These are phyloP conservation scores for Hyposmocoma kahamanoa DNA, from an alignment of 1,140 invertebrate genomes.

Conservation along the genomic window DNA sequence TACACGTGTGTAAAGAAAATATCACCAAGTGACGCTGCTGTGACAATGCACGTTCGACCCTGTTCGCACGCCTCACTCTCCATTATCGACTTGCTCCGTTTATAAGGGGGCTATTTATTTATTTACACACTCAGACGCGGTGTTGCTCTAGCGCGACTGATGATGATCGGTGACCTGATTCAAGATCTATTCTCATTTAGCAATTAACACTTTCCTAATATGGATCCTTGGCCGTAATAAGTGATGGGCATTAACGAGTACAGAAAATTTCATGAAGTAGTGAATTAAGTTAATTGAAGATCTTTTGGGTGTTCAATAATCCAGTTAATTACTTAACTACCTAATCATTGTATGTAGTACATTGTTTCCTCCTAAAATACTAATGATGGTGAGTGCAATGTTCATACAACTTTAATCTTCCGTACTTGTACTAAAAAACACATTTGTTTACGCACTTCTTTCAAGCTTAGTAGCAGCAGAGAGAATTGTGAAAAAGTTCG, in stretches of 20 bases:
- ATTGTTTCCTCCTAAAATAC: no score
- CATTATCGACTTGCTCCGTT: conserved; percentile 58
- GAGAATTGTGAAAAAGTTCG: no score
- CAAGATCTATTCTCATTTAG: background rate
- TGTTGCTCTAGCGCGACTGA: background rate
- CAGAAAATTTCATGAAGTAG: no score
- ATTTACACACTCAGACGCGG: conserved; percentile 26
- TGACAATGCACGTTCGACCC: conserved; percentile 60
- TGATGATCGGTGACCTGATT: background rate
- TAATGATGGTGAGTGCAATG: no score
- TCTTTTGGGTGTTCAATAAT: no score
- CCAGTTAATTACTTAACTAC: no score
- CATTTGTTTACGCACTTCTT: no score
- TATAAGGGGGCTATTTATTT: conserved; percentile 36
- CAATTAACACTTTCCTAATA: background rate
- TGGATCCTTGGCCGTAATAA: background rate
- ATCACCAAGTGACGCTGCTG: conserved; percentile 40
- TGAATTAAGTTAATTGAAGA: no score
- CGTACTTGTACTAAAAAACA: no score
- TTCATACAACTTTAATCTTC: no score
- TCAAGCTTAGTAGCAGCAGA: no score
- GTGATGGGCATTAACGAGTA: background rate
- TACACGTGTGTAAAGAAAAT: conserved; percentile 34
- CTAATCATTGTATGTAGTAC: no score
- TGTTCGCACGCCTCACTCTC: conserved; percentile 61